A percentile compares a stretch with the other conserved stretches of the same genome.
Evolutionary conservation across 1,140 invertebrate genomes (phyloP).

Genomic region (Cotesia typhae): DNA sequence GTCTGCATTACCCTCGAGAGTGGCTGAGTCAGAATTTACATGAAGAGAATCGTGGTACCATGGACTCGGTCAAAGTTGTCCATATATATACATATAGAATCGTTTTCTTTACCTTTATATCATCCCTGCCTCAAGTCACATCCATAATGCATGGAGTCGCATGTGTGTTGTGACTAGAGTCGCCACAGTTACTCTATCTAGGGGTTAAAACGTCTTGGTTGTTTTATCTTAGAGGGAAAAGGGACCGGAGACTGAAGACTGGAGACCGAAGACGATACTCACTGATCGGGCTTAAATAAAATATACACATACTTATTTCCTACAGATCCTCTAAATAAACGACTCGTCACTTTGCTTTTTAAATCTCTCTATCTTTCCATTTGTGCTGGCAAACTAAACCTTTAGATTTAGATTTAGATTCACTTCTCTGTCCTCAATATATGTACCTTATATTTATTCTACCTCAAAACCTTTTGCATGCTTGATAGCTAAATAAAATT

Average conservation of each 20-base stretch:
- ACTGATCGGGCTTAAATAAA: slow-evolving; percentile 50
- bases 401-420: too few relatives aligned
- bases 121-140: slow-evolving; percentile 42
- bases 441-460: too few relatives aligned
- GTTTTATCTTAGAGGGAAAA: not conserved
- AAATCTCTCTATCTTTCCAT: slow-evolving; percentile 1
- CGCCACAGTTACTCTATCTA: slow-evolving; percentile 33
- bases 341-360: slow-evolving; percentile 17
- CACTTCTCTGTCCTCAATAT: too few relatives aligned
- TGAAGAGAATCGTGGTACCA: slow-evolving; percentile 46
- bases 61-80: slow-evolving; percentile 21
- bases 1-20: slow-evolving; percentile 29
- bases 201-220: slow-evolving; percentile 16
- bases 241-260: not conserved
- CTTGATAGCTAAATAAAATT: too few relatives aligned
- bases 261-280: slow-evolving; percentile 38
- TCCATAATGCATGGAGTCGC: slow-evolving; percentile 51
- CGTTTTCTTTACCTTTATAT: not conserved
- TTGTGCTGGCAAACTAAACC: too few relatives aligned
- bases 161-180: slow-evolving; percentile 40
- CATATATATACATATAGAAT: too few relatives aligned
- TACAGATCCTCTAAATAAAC: slow-evolving; percentile 22
- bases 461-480: too few relatives aligned
- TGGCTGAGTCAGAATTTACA: slow-evolving; percentile 48
- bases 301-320: slow-evolving; percentile 42